Percentiles rank a stretch among this genome's conserved stretches.
Evolutionary conservation across 1,140 invertebrate species (phyloP).

Genomic region (Magallana angulata): DNA sequence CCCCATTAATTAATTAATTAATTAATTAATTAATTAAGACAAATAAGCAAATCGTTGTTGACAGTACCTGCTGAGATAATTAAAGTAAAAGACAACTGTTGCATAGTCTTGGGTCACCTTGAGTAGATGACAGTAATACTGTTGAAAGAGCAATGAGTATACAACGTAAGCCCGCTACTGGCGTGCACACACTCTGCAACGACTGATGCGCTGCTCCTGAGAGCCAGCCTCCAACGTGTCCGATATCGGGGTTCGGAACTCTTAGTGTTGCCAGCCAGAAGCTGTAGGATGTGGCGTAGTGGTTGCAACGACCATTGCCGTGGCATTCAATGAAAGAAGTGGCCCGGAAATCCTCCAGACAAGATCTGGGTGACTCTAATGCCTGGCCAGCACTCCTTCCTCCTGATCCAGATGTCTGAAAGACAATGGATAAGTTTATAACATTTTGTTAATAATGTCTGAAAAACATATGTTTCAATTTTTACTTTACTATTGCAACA

Average conservation of each 20-base stretch:
- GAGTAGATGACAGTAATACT: not conserved
- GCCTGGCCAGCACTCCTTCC: slow-evolving; percentile 97
- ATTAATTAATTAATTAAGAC: not conserved
- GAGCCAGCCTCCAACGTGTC: slow-evolving; percentile 97
- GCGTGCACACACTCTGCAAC: slow-evolving; percentile 96
- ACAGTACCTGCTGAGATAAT: not conserved
- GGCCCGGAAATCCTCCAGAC: slow-evolving; percentile 96
- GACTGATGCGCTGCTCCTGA: slow-evolving; percentile 89
- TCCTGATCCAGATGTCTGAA: slow-evolving; percentile 88
- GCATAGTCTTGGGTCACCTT: not conserved
- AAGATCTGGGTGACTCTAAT: slow-evolving; percentile 95
- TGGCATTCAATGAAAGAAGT: slow-evolving; percentile 96
- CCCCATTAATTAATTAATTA: not conserved
- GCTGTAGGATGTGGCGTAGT: slow-evolving; percentile 87
- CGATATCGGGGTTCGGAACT: slow-evolving; percentile 89
- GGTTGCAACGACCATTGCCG: slow-evolving; percentile 77
- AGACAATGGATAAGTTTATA: slow-evolving; percentile 8
- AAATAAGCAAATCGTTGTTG: not conserved
- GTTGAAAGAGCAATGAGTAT: slow-evolving; percentile 3
- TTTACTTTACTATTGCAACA: too few species aligned
- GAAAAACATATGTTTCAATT: too few species aligned
- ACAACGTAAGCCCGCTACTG: slow-evolving; percentile 1
- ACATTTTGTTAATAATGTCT: too few species aligned
- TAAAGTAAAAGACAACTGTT: not conserved
- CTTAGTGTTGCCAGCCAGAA: slow-evolving; percentile 99